Evolutionary conservation across 2,113 vertebrate genomes (phyloP).

Genomic region (Acrocephalus kingi): DNA sequence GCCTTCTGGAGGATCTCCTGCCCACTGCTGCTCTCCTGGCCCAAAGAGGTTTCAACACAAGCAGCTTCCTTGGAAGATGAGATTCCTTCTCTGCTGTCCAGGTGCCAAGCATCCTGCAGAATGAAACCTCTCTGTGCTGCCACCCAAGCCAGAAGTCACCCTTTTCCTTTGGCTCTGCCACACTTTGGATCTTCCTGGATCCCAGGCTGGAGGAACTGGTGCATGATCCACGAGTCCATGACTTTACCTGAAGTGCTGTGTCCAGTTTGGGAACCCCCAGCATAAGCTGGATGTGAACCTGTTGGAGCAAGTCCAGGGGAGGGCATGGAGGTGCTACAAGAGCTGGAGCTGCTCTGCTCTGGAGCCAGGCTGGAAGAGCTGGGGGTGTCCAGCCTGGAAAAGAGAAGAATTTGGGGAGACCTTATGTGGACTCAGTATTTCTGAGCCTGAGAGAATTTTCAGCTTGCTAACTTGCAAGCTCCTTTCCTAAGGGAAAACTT

Average conservation of each 20-base stretch:
- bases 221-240: fast-evolving
- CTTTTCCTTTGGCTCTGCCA: not conserved
- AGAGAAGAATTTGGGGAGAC: not conserved
- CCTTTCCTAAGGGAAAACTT: no score
- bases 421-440: no score
- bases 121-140: not conserved
- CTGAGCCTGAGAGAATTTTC: no score
- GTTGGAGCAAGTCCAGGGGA: not conserved
- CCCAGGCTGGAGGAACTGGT: not conserved
- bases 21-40: not conserved
- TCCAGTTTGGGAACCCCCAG: not conserved
- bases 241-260: not conserved
- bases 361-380: not conserved
- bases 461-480: no score
- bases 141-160: not conserved
- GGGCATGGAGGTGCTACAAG: not conserved
- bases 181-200: not conserved
- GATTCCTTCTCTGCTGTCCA: not conserved
- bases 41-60: not conserved
- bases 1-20: not conserved
- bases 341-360: not conserved
- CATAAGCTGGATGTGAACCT: not conserved
- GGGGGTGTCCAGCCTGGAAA: not conserved
- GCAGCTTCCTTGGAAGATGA: not conserved
- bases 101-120: not conserved